phyloP scores from a whole-genome alignment of 1,140 invertebrate genomes.

The Plectrocnemia conspersa region DNA sequence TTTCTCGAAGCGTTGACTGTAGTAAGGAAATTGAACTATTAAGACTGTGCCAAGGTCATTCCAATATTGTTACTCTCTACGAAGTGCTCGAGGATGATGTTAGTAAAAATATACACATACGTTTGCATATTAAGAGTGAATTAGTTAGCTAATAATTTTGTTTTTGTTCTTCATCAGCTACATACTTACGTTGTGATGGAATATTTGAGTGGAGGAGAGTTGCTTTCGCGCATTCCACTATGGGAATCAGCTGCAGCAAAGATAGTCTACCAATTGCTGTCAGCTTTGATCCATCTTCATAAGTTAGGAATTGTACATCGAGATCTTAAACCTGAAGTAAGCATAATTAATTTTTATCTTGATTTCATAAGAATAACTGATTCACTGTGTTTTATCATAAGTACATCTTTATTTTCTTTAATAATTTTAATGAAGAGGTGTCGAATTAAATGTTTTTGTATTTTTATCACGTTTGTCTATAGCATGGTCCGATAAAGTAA shows the following conservation, averaged over 20 bases:
- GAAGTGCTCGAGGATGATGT: slow-evolving; percentile 78
- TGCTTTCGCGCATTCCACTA: slow-evolving; percentile 57
- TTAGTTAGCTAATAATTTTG: neutral
- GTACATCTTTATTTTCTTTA: too few relatives aligned
- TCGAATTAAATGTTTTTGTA: too few relatives aligned
- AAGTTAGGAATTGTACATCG: slow-evolving; percentile 75
- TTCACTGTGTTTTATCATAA: too few relatives aligned
- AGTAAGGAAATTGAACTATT: slow-evolving; percentile 73
- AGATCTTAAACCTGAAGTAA: slow-evolving; percentile 81
- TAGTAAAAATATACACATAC: slow-evolving; percentile 28
- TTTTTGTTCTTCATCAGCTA: slow-evolving; percentile 37
- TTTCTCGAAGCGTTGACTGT: slow-evolving; percentile 72
- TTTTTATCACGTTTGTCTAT: too few relatives aligned
- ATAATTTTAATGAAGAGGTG: too few relatives aligned
- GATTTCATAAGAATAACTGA: too few relatives aligned
- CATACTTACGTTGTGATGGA: slow-evolving; percentile 86
- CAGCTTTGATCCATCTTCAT: slow-evolving; percentile 80
- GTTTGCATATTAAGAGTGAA: neutral
- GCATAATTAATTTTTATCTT: slow-evolving; percentile 4
- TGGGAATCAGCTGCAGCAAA: slow-evolving; percentile 62
- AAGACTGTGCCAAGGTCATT: slow-evolving; percentile 77
- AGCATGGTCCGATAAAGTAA: too few relatives aligned
- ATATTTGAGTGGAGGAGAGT: slow-evolving; percentile 79
- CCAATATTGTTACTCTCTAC: slow-evolving; percentile 80
- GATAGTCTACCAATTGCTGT: slow-evolving; percentile 73